These are phyloP conservation scores for Aphelenchoides avenae DNA, from an alignment of 1,140 invertebrate genomes.

Conservation along the genomic window DNA sequence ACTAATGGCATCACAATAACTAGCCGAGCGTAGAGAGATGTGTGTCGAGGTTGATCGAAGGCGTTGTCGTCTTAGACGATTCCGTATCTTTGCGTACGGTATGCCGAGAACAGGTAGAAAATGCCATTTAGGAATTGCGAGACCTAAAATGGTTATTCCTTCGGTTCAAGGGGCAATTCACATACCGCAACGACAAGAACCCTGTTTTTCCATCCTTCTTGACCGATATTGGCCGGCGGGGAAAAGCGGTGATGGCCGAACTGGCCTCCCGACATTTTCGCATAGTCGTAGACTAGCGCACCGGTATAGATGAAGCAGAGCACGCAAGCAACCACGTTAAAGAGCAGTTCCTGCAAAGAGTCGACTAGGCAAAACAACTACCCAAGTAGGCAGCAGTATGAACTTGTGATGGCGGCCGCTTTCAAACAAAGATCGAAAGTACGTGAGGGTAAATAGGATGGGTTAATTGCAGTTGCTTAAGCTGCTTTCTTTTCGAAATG, in stretches of 20 bases:
- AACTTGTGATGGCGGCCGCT: background rate
- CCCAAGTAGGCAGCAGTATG: background rate
- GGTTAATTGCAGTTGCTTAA: too few relatives aligned
- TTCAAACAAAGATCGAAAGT: background rate
- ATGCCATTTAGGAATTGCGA: constrained; percentile 16
- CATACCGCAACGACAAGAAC: constrained; percentile 33
- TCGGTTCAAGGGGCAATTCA: constrained; percentile 5
- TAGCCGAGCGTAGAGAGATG: too few relatives aligned
- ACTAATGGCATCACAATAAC: too few relatives aligned
- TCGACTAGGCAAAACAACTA: constrained; percentile 1
- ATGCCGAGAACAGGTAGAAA: constrained; percentile 29
- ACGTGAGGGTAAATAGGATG: too few relatives aligned
- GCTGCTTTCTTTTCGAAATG: too few relatives aligned
- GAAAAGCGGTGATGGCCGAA: constrained; percentile 32
- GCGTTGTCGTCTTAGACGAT: too few relatives aligned
- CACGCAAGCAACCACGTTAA: constrained; percentile 29
- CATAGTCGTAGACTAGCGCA: constrained; percentile 31
- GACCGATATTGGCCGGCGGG: constrained; percentile 26
- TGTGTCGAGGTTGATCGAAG: too few relatives aligned
- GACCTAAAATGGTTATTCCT: constrained; percentile 20
- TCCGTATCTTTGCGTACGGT: constrained; percentile 18
- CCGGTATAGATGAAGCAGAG: constrained; percentile 28
- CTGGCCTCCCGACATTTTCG: constrained; percentile 34
- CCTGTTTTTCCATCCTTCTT: constrained; percentile 33
- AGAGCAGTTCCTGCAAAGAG: constrained; percentile 30